Evolutionary conservation across 2,113 vertebrate genomes (phyloP).

Genomic region (Ictidomys tridecemlineatus): DNA sequence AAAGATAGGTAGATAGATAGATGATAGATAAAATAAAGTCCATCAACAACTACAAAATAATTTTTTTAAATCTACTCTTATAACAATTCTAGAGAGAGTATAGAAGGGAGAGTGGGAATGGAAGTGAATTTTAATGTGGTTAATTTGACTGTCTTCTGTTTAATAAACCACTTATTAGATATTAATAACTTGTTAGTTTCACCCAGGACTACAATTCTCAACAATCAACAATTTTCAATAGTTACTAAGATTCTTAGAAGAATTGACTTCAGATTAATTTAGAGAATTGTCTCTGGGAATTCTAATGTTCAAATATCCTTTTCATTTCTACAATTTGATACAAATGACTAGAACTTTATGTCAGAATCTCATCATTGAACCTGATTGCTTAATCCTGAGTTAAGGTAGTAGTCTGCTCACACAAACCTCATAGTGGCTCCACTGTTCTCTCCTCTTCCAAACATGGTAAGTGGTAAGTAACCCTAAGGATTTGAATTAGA

Average conservation of each 20-base stretch:
- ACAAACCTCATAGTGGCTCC: background rate
- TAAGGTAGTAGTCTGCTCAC: background rate
- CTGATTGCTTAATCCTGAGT: background rate
- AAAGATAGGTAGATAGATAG: too few relatives aligned
- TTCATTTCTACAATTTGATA: constrained; percentile 66
- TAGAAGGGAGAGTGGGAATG: background rate
- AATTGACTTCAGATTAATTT: constrained; percentile 65
- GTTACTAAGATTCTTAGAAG: constrained; percentile 63
- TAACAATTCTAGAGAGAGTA: background rate
- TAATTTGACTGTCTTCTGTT: background rate
- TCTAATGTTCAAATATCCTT: constrained; percentile 56
- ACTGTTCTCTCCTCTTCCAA: background rate
- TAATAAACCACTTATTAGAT: background rate
- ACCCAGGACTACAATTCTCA: background rate
- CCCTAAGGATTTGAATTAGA: background rate
- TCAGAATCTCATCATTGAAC: background rate
- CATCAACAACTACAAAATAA: too few relatives aligned
- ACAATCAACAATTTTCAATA: background rate
- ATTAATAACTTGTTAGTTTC: constrained; percentile 19
- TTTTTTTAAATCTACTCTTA: background rate
- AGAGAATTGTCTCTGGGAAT: constrained; percentile 61
- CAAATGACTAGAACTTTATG: constrained; percentile 56
- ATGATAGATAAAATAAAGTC: too few relatives aligned
- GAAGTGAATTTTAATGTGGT: background rate
- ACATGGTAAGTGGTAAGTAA: background rate